A percentile compares a stretch with the other conserved stretches of the same genome.
Evolutionary conservation across 1,140 invertebrate genomes (phyloP).

Genomic region (Globodera rostochiensis): DNA sequence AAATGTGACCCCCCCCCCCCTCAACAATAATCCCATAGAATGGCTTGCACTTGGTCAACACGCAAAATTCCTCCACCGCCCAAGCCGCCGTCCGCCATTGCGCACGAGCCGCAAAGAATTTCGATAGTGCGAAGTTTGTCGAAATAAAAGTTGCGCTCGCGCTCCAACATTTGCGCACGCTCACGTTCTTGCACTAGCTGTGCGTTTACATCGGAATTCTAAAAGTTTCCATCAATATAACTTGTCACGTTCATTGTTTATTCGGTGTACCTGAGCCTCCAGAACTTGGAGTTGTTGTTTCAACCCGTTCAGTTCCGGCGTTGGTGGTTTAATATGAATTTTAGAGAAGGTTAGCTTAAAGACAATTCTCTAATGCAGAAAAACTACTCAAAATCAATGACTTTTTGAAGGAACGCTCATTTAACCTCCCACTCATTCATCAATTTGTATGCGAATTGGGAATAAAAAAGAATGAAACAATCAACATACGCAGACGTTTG

Average conservation of each 20-base stretch:
- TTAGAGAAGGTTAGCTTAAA: too few species aligned
- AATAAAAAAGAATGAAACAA: too few species aligned
- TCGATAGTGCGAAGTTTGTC: slow-evolving; percentile 94
- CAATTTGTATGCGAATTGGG: too few species aligned
- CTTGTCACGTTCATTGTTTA: background rate
- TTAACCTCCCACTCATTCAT: too few species aligned
- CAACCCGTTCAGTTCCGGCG: background rate
- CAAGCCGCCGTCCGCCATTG: background rate
- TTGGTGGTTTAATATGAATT: background rate
- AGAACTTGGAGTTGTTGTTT: slow-evolving; percentile 8
- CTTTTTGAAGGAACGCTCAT: too few species aligned
- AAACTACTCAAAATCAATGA: too few species aligned
- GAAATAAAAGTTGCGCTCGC: slow-evolving; percentile 96
- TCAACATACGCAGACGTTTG: too few species aligned
- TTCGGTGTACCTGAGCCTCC: background rate
- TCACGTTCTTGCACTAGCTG: slow-evolving; percentile 7
- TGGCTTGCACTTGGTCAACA: slow-evolving; percentile 9
- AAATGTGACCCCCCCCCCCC: too few species aligned
- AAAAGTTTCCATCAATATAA: background rate
- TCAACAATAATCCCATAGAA: slow-evolving; percentile 8
- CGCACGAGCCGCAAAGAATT: slow-evolving; percentile 71
- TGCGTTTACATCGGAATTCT: slow-evolving; percentile 17
- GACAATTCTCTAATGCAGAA: too few species aligned
- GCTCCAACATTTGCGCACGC: slow-evolving; percentile 30
- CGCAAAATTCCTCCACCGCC: background rate